These are phyloP conservation scores for Apteryx mantelli DNA, from an alignment of 2,113 vertebrate genomes.

Conservation along the genomic window DNA sequence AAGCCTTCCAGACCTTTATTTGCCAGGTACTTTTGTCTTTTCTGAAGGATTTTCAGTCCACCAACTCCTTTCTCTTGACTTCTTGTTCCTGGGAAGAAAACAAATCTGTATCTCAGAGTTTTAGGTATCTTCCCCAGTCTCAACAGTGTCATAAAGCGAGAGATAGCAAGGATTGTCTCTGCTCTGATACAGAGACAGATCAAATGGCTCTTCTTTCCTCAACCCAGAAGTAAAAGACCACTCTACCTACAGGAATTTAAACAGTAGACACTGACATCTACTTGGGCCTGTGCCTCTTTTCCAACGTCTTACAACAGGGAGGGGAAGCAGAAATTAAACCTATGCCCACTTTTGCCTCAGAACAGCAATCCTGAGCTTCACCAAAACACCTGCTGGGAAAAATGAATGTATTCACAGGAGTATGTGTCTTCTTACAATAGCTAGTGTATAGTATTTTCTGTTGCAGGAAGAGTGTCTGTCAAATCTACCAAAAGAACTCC, in stretches of 20 bases:
- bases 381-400: not conserved
- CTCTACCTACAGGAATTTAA: not conserved
- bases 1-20: not conserved
- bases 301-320: not conserved
- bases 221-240: not conserved
- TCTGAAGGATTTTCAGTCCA: not conserved
- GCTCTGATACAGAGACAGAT: not conserved
- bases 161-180: not conserved
- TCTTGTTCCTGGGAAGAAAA: not conserved
- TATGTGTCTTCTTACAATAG: not conserved
- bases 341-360: not conserved
- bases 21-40: not conserved
- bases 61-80: not conserved
- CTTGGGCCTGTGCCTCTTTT: not conserved
- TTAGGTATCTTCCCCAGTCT: not conserved
- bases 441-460: not conserved
- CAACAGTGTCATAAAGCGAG: not conserved
- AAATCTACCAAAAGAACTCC: not conserved
- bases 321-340: not conserved
- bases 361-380: not conserved
- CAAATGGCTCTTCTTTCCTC: not conserved
- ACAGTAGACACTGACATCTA: not conserved
- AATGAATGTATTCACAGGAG: not conserved
- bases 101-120: not conserved
- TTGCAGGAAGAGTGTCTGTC: not conserved